A percentile compares a stretch with the other conserved stretches of the same genome.
phyloP scores from a whole-genome alignment of 2,113 vertebrate species.

The Neolamprologus longior region DNA sequence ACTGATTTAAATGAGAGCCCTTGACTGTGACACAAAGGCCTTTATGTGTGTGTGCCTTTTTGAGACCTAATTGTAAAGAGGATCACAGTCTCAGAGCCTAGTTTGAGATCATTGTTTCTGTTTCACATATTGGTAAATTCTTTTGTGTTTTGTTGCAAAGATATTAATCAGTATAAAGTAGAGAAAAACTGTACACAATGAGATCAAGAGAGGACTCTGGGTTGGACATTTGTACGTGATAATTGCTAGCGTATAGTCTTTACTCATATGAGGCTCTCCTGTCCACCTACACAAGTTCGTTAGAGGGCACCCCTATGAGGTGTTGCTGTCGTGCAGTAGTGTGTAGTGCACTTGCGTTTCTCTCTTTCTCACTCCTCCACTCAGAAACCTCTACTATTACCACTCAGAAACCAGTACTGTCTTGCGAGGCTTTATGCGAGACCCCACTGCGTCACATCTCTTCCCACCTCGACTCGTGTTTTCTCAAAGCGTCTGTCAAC shows the following conservation, averaged over 20 bases:
- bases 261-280: neutral
- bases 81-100: neutral
- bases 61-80: neutral
- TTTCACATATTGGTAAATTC: neutral
- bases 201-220: neutral
- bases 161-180: neutral
- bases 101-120: neutral
- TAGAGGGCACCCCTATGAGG: neutral
- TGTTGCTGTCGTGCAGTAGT: neutral
- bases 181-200: neutral
- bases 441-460: neutral
- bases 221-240: neutral
- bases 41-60: neutral
- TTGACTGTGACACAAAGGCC: accelerated
- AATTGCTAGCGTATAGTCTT: neutral
- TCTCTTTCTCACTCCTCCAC: neutral
- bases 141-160: neutral
- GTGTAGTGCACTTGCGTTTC: neutral
- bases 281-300: neutral
- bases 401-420: neutral
- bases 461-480: neutral
- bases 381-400: neutral
- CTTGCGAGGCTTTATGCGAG: neutral
- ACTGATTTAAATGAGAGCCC: neutral
- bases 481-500: neutral